Conservation (phyloP, 1,140 invertebrate genomes). For the Bombus consobrinus region DNA sequence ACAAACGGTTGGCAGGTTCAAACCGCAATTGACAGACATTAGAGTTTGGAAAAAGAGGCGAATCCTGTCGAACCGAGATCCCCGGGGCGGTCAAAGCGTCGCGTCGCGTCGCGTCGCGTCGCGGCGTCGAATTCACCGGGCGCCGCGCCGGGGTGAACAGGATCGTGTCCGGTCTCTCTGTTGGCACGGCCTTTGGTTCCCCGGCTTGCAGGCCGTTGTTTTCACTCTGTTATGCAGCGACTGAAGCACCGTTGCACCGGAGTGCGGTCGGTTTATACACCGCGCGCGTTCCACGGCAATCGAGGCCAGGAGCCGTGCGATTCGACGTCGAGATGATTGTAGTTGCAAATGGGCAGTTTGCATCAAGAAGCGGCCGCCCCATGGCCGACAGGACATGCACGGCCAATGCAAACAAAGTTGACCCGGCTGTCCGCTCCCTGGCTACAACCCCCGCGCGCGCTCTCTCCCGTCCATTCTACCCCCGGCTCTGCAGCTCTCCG, state of each 20-base stretch:
- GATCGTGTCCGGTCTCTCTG: slow-evolving; percentile 63
- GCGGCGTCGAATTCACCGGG: slow-evolving; percentile 64
- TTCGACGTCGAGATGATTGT: slow-evolving; percentile 80
- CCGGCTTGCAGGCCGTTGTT: slow-evolving; percentile 73
- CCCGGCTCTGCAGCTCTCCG: slow-evolving; percentile 13
- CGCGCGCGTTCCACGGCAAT: slow-evolving; percentile 67
- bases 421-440: slow-evolving; percentile 73
- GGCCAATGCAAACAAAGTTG: slow-evolving; percentile 80
- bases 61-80: slow-evolving; percentile 38
- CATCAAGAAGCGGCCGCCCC: slow-evolving; percentile 77
- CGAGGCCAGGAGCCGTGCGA: slow-evolving; percentile 67
- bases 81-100: slow-evolving; percentile 39
- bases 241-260: slow-evolving; percentile 74
- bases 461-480: slow-evolving; percentile 44
- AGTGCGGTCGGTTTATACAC: slow-evolving; percentile 79
- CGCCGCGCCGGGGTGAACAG: slow-evolving; percentile 52
- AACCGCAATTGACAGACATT: neutral
- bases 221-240: slow-evolving; percentile 79
- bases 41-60: slow-evolving; percentile 15
- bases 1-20: neutral
- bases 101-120: slow-evolving; percentile 30
- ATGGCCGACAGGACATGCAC: slow-evolving; percentile 75
- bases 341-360: slow-evolving; percentile 82
- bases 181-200: slow-evolving; percentile 76
- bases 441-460: slow-evolving; percentile 44